These are phyloP conservation scores for Meiosimyza decipiens DNA, from an alignment of 2,888 invertebrate genomes.

Conservation along the genomic window DNA sequence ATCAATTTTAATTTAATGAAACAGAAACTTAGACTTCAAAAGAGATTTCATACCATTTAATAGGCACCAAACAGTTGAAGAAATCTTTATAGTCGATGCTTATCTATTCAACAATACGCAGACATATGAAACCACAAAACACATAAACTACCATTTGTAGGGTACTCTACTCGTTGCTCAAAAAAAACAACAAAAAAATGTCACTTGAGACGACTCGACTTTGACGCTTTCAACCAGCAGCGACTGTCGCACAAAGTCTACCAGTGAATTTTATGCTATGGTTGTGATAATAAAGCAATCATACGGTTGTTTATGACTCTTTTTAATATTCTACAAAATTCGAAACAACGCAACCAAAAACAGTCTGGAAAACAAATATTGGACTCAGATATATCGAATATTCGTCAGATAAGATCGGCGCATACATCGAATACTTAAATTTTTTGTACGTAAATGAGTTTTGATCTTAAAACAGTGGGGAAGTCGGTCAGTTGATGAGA, in stretches of 20 bases:
- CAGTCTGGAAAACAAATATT: conserved; percentile 4
- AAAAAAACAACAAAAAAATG: background rate
- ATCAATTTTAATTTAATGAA: background rate
- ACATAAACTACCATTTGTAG: conserved; percentile 12
- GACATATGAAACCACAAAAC: conserved; percentile 12
- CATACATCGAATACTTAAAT: conserved; percentile 2
- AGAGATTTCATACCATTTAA: background rate
- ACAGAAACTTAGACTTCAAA: background rate
- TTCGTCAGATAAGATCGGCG: conserved; percentile 13
- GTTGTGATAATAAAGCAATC: conserved; percentile 25
- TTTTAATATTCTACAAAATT: conserved; percentile 7
- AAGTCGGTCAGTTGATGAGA: conserved; percentile 6
- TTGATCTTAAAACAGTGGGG: too few species aligned
- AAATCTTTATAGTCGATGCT: background rate
- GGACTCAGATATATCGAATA: background rate
- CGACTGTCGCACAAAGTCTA: background rate
- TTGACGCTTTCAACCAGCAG: background rate
- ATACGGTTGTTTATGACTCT: conserved; percentile 26
- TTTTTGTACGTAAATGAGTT: background rate
- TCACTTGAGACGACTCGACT: conserved; percentile 8
- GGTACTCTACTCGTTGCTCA: conserved; percentile 1
- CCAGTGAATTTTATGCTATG: background rate
- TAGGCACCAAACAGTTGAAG: background rate
- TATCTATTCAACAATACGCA: background rate
- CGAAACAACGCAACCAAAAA: background rate